These are phyloP conservation scores for Trochalopteron elliotii DNA, from an alignment of 2,113 vertebrate species.

Conservation along the genomic window DNA sequence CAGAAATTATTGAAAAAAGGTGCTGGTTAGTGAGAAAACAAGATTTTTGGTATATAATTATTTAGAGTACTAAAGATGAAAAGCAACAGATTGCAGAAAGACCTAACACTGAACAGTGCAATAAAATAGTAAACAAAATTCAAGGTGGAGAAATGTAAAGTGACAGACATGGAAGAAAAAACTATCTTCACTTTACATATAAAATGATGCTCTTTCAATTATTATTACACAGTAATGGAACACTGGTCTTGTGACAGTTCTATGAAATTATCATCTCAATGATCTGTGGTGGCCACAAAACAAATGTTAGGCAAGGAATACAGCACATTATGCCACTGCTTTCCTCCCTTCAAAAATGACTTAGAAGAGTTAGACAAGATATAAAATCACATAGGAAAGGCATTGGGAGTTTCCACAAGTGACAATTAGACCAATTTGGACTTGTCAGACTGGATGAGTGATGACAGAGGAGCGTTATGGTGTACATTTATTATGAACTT, in stretches of 20 bases:
- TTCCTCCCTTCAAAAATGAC: not conserved
- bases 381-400: not conserved
- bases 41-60: not conserved
- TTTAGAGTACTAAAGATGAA: not conserved
- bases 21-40: not conserved
- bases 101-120: not conserved
- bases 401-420: not conserved
- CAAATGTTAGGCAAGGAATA: not conserved
- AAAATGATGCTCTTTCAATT: not conserved
- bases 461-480: not conserved
- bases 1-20: not conserved
- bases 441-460: not conserved
- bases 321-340: not conserved
- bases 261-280: not conserved
- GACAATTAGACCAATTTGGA: constrained; percentile 1
- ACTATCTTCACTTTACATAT: not conserved
- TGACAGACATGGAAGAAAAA: not conserved
- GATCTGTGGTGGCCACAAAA: not conserved
- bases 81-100: not conserved
- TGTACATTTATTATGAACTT: not conserved
- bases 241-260: not conserved
- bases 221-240: not conserved
- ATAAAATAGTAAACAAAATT: not conserved
- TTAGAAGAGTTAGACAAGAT: not conserved
- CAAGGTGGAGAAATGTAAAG: not conserved